These are phyloP conservation scores for Scatophagus argus DNA, from an alignment of 2,113 vertebrate genomes.

Conservation along the genomic window DNA sequence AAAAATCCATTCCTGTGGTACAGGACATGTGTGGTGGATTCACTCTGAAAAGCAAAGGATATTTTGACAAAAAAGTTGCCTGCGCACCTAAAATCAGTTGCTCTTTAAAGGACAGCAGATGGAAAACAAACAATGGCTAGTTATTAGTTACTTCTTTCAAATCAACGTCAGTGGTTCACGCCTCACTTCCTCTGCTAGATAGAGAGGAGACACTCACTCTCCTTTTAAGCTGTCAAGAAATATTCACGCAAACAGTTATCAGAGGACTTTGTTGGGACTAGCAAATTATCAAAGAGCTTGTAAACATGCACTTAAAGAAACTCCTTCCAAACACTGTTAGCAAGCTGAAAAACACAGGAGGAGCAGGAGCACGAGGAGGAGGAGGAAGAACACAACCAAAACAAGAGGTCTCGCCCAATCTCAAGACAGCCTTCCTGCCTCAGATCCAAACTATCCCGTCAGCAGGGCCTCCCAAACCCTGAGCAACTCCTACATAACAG, in stretches of 20 bases:
- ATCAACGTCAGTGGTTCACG: slow-evolving; percentile 4
- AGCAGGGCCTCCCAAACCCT: slow-evolving; percentile 25
- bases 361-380: slow-evolving; percentile 1
- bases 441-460: slow-evolving; percentile 48
- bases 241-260: slow-evolving; percentile 52
- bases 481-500: slow-evolving; percentile 48
- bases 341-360: slow-evolving; percentile 31
- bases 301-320: slow-evolving; percentile 51
- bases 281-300: slow-evolving; percentile 51
- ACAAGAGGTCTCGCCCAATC: slow-evolving; percentile 64
- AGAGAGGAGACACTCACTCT: neutral
- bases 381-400: slow-evolving; percentile 48
- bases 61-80: slow-evolving; percentile 10
- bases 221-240: slow-evolving; percentile 28
- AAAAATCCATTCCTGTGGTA: neutral
- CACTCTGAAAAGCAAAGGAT: neutral
- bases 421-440: slow-evolving; percentile 48
- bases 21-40: neutral
- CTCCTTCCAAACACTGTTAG: slow-evolving; percentile 28
- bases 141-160: slow-evolving; percentile 54
- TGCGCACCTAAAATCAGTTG: neutral
- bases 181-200: slow-evolving; percentile 2
- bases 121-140: slow-evolving; percentile 34
- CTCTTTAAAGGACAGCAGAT: slow-evolving; percentile 24
- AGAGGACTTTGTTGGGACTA: slow-evolving; percentile 25